Base-by-base conservation (phyloP, 1,140 invertebrate genomes). In the Dryas iulia region DNA sequence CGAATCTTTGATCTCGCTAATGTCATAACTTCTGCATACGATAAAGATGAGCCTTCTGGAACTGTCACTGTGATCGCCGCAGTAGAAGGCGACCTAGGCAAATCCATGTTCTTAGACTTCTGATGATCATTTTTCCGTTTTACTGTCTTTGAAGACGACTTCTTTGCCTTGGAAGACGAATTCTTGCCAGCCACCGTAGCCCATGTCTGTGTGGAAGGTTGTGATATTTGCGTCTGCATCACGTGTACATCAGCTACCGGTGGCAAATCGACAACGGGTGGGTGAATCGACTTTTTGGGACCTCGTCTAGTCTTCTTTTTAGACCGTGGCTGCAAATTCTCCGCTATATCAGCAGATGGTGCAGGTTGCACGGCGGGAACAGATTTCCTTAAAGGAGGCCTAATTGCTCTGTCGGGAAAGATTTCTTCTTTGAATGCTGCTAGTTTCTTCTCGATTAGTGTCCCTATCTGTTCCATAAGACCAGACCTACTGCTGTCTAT, bases 11-110 rank as follows among this genome's bases (percentile, higher is more conserved):
- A 31, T 11, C 60, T 70, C 0, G 67, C 68, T 7, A 56, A 35
- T 8, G 18, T 5, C 67, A 74, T 70, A 5, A 69, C 64, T n/a
- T 67, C 28, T 10, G 63, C 59, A 10, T 74, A 74, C 1, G 60
- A 56, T n/a, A n/a, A n/a, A 3, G 11, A 6, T 1, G n/a, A 35
- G 12, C n/a, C n/a, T n/a, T 14, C 33, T 6, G 33, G 33, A n/a
- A 35, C 12, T 12, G n/a, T 35, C 5, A 14, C 33, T 35, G n/a
- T n/a, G 12, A 35, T n/a, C 12, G n/a, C 33, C 5, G n/a, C 33
- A n/a, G 33, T n/a, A n/a, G 11, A n/a, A 6, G 33, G 33, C 11
- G 1, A n/a, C n/a, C n/a, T 35, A 12, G 33, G n/a, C 12, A 35
- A n/a, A n/a, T n/a, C n/a, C n/a, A n/a, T n/a, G n/a, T n/a, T n/a